Conservation (phyloP, 2,797 vertebrate species). For the Lacerta bilineata region DNA sequence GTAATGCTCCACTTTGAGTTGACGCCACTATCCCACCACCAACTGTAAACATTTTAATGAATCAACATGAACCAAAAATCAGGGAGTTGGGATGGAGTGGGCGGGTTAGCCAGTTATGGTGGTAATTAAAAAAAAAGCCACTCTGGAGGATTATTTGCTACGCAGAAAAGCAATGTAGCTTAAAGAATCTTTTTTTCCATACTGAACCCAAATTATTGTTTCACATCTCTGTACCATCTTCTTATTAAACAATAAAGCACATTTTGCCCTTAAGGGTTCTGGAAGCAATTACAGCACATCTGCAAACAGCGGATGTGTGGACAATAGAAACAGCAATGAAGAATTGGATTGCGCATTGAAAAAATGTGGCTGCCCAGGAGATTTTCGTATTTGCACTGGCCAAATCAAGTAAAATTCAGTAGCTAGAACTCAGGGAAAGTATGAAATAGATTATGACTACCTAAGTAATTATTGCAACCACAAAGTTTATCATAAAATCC, state of each 20-base stretch:
- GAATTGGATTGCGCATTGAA: constrained; percentile 13
- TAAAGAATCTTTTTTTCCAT: background rate
- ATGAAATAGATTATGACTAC: constrained; percentile 2
- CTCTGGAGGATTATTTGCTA: background rate
- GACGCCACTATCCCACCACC: background rate
- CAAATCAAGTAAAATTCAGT: constrained; percentile 37
- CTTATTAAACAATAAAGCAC: constrained; percentile 10
- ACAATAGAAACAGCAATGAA: constrained; percentile 31
- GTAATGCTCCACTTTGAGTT: background rate
- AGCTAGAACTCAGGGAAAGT: constrained; percentile 12
- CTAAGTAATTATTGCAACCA: background rate
- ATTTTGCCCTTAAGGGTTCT: constrained; percentile 14
- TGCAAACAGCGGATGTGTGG: constrained; percentile 33
- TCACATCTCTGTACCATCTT: constrained; percentile 24
- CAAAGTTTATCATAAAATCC: background rate
- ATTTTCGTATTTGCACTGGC: constrained; percentile 12
- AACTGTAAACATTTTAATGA: constrained; percentile 2
- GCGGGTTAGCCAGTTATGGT: background rate
- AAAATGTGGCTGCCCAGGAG: constrained; percentile 1
- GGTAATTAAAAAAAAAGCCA: background rate
- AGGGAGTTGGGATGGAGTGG: background rate
- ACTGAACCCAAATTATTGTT: constrained; percentile 9
- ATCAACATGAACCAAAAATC: background rate
- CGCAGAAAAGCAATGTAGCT: background rate
- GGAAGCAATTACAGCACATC: constrained; percentile 33